Evolutionary conservation across 2,797 vertebrate genomes (phyloP).

Genomic region (Parotocinclus haroldoi): DNA sequence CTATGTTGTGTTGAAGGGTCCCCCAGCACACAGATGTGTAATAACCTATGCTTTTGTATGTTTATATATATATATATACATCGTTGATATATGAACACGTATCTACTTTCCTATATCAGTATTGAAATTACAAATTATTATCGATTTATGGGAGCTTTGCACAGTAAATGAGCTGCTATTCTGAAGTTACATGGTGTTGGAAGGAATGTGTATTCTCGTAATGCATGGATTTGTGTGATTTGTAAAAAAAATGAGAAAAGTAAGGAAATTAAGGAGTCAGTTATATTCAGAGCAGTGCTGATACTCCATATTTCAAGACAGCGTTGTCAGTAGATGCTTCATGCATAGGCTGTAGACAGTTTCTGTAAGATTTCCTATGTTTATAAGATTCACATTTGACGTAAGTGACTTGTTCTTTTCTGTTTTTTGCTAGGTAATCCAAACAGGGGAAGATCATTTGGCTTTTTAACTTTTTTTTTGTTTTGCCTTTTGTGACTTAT

Average conservation of each 20-base stretch:
- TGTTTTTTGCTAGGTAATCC: slow-evolving; percentile 63
- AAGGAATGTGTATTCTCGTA: too few species aligned
- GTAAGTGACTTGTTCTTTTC: slow-evolving; percentile 11
- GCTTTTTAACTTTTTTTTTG: slow-evolving; percentile 50
- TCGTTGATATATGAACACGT: too few species aligned
- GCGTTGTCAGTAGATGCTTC: background rate
- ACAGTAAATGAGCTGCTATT: too few species aligned
- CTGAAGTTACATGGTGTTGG: too few species aligned
- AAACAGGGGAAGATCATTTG: slow-evolving; percentile 64
- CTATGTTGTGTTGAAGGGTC: too few species aligned
- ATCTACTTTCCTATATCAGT: too few species aligned
- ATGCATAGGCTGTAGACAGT: background rate
- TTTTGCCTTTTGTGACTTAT: slow-evolving; percentile 45
- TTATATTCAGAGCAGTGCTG: slow-evolving; percentile 16
- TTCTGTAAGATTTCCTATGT: background rate
- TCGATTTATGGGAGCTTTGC: too few species aligned
- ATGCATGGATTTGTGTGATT: too few species aligned
- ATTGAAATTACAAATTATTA: too few species aligned
- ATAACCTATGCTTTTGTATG: too few species aligned
- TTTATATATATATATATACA: too few species aligned
- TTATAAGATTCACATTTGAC: background rate
- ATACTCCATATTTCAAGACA: slow-evolving; percentile 1
- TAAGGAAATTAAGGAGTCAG: slow-evolving; percentile 18
- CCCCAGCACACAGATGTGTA: background rate
- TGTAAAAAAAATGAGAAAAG: too few species aligned